Evolutionary conservation across 1,140 invertebrate species (phyloP), one percentile per base, ranked within the genome.

Genomic region (Drosophila subobscura): DNA sequence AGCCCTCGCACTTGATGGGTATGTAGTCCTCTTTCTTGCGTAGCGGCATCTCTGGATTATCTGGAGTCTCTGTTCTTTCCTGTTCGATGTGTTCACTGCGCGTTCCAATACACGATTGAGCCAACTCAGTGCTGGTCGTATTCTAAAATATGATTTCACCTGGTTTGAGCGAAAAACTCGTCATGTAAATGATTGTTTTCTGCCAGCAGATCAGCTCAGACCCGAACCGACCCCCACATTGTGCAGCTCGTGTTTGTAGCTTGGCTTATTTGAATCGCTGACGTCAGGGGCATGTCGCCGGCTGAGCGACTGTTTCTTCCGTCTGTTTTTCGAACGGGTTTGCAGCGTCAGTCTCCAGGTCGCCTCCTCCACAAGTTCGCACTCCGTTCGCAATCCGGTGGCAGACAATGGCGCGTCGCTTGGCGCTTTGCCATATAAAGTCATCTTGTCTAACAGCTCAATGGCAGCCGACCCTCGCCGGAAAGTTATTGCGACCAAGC

Each of bases 1-100:
- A 91, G n/a, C 91, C 91, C 52, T 91, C 91, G 40, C 79, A 84
- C 57, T 91, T 91, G 44, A 91, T 91, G 66, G 89, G 91, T 52
- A 91, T 91, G 37, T 91, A 91, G 2, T 91, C 90, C 33, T 90
- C 72, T 61, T 86, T 90, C 56, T 72, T 91, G 46, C 58, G 83
- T 12, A 88, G 60, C 20, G 89, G 25, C 89, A 91, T 91, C n/a
- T 66, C 23, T 16, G 25, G 16, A 33, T 33, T 20, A 20, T 20
- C 16, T 20, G 16, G 16, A 20, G 16, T 0, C 0, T 8, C 25
- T 57, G 60, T 46, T 20, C 16, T 22, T 14, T 25, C 5, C 20
- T 40, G 20, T 27, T 41, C 40, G 80, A 51, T 74, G 51, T 74
- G 55, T 37, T 10, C 70, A 52, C 71, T 33, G 2, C 52, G 83